Base-by-base conservation (phyloP, 2,797 vertebrate genomes). In the Dryobates pubescens region DNA sequence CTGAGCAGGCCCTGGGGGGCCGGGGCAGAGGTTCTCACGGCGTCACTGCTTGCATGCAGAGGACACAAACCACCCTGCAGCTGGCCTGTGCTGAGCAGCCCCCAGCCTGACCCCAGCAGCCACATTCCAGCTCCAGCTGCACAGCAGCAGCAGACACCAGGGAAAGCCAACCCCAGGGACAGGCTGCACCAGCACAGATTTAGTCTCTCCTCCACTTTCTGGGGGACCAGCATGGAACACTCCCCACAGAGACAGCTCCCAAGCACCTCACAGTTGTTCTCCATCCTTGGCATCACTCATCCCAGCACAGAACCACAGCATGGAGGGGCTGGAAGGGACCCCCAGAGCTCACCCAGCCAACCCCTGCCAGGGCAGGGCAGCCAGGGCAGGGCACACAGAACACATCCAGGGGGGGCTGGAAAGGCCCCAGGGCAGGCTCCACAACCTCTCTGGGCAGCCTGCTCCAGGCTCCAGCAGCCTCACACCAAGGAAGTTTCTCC, bases 101-200 rank as follows among this genome's bases (percentile, higher is more conserved):
- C 43, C 80, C 41, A 49, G 45, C 32, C 81, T 94, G 81, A 94
- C 69, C 80, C 54, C 0, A 0, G 62, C 94, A 96, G 81, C 41
- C 43, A 36, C 56, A 74, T 93, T 93, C 78, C 81, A 65, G 47
- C 45, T 84, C 90, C 84, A 89, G 82, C 47, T 65, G 72, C 67
- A 69, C 58, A 77, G 91, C 69, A 92, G 74, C 87, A 87, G 43
- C 72, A 78, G 61, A 73, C 92, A 92, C 80, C 90, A 93, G 72
- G 81, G 81, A 59, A 78, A 92, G 53, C 29, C 41, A 91, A 86
- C n/a, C 1, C 2, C 2, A 88, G 59, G 7, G 49, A 82, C 89
- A 85, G 92, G 30, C 53, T 58, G 38, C 2, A 3, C 18, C 10
- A 24, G 65, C 23, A 64, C 0, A 53, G 36, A 29, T 59, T 63